Base-by-base conservation (phyloP, 2,888 invertebrate species). In the Stratiomys singularior region DNA sequence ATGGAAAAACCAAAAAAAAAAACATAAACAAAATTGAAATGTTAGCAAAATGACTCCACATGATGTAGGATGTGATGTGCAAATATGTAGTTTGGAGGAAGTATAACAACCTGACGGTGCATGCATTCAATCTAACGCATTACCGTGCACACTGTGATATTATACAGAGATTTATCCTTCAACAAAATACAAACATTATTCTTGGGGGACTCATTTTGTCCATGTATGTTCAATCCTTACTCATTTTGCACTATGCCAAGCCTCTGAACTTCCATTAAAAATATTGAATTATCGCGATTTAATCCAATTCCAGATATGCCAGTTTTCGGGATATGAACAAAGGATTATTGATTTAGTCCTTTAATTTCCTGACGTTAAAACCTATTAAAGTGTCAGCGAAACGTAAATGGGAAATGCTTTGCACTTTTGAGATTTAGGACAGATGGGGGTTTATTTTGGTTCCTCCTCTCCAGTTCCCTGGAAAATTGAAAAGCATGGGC, bases 321-420 rank as follows among this genome's bases (percentile, higher is more conserved):
- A 80, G 80, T 76, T 79, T 81, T 79, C 76, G 71, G 78, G 79
- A 78, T 79, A 79, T 79, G 79, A 79, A 79, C 79, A 79, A 79
- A 79, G 79, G 77, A 78, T 79, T 82, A 81, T 82, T 81, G 81
- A 82, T 82, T 82, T 81, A 82, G 82, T 82, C 82, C 80, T 82
- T 82, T 81, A 82, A 82, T 82, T 82, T 82, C 81, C 82, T 81
- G 82, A 81, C 81, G 81, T 81, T 82, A 81, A 82, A 82, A 82
- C 81, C 82, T 81, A 82, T 82, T 82, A 82, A 82, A 82, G 80
- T 81, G 81, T 81, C 80, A 80, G 78, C 63, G 76, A 60, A 76
- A 76, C 52, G 66, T 71, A 77, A 79, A 79, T 79, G 66, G 77
- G 69, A 74, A 77, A 72, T 60, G 74, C 71, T 71, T 78, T 76